Evolutionary conservation across 1,140 invertebrate genomes (phyloP).

Genomic region (Apis florea): DNA sequence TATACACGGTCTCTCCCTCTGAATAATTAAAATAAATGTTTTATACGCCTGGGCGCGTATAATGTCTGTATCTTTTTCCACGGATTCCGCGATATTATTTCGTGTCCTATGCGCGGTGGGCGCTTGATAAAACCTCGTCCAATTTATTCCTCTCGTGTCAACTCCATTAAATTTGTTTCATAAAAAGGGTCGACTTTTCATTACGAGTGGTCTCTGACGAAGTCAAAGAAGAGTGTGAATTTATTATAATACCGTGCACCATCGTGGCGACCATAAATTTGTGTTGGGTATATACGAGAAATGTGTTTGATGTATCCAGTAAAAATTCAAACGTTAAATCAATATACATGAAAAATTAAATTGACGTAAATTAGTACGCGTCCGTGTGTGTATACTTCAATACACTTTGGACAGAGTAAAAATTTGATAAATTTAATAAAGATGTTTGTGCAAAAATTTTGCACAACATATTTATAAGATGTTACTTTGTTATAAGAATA

Average conservation of each 20-base stretch:
- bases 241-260: not conserved
- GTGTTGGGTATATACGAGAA: not conserved
- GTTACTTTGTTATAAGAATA: no score
- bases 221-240: not conserved
- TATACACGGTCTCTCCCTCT: not conserved
- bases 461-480: no score
- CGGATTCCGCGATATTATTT: conserved; percentile 21
- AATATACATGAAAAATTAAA: no score
- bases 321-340: no score
- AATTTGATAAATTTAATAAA: no score
- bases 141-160: conserved; percentile 18
- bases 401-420: no score
- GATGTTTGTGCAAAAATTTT: no score
- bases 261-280: not conserved
- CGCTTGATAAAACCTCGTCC: conserved; percentile 29
- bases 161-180: conserved; percentile 7
- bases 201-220: not conserved
- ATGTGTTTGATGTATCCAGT: not conserved
- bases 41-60: not conserved
- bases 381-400: no score
- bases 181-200: not conserved
- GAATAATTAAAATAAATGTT: conserved; percentile 25
- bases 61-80: conserved; percentile 2
- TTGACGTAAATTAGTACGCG: no score
- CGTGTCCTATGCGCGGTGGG: not conserved